Evolutionary conservation across 2,888 invertebrate genomes (phyloP).

Genomic region (Cephus spinipes): DNA sequence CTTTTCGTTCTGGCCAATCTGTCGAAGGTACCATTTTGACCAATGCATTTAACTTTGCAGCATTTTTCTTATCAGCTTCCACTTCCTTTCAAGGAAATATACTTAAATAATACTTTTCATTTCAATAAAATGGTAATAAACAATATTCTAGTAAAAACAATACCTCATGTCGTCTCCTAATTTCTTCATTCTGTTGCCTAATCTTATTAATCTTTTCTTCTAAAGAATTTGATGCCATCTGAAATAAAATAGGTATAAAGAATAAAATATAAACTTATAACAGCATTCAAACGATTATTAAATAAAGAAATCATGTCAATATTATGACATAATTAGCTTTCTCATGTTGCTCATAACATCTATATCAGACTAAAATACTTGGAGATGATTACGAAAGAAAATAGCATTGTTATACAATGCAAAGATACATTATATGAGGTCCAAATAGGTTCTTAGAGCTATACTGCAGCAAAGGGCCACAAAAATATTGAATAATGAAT

Average conservation of each 20-base stretch:
- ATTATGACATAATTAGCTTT: too few species aligned
- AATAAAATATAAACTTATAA: constrained; percentile 2
- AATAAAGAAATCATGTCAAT: too few species aligned
- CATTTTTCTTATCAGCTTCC: constrained; percentile 66
- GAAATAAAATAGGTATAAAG: constrained; percentile 22
- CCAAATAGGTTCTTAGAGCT: not conserved
- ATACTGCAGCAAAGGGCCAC: not conserved
- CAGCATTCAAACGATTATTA: not conserved
- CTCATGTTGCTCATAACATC: not conserved
- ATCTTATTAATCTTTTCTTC: constrained; percentile 63
- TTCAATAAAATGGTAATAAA: not conserved
- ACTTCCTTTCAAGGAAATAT: constrained; percentile 55
- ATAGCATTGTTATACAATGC: not conserved
- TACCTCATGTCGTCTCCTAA: constrained; percentile 59
- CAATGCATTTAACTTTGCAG: constrained; percentile 64
- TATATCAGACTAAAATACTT: not conserved
- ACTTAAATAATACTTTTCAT: not conserved
- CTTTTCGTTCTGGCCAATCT: constrained; percentile 65
- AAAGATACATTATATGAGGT: not conserved
- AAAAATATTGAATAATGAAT: not conserved
- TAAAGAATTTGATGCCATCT: constrained; percentile 56
- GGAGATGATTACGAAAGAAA: not conserved
- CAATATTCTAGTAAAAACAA: not conserved
- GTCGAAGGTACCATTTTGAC: constrained; percentile 62
- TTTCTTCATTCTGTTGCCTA: constrained; percentile 61